These are phyloP conservation scores for Mus spicilegus DNA, from an alignment of 2,113 vertebrate genomes.

Conservation along the genomic window DNA sequence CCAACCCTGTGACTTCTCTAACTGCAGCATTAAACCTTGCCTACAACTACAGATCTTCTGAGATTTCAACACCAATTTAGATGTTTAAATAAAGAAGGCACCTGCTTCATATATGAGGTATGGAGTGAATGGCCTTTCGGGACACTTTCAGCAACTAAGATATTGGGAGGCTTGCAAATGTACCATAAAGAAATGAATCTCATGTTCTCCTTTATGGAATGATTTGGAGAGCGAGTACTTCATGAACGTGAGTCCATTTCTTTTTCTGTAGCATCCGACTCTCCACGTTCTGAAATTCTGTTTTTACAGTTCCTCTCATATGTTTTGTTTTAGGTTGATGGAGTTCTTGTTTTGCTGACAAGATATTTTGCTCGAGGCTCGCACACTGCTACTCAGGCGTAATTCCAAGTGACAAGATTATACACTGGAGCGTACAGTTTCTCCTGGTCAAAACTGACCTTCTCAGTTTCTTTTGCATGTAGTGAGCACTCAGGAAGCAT, in stretches of 20 bases:
- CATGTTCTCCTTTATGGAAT: not conserved
- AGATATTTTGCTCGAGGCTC: constrained; percentile 61
- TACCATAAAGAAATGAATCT: not conserved
- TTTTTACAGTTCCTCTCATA: constrained; percentile 63
- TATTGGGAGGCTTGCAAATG: constrained; percentile 1
- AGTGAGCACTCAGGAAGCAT: constrained; percentile 17
- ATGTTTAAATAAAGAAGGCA: not conserved
- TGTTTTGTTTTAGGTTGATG: constrained; percentile 64
- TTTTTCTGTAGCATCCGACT: constrained; percentile 36
- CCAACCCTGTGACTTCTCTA: not conserved
- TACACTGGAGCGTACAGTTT: not conserved
- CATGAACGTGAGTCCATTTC: constrained; percentile 53
- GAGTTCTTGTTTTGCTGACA: constrained; percentile 63
- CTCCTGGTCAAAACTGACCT: constrained; percentile 42
- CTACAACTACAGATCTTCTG: not conserved
- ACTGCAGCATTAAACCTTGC: not conserved
- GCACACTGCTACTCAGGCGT: constrained; percentile 48
- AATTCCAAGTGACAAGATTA: constrained; percentile 66
- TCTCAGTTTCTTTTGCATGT: constrained; percentile 18
- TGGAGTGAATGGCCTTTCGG: not conserved
- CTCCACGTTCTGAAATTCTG: constrained; percentile 45
- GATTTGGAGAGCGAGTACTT: constrained; percentile 54
- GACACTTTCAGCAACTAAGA: not conserved
- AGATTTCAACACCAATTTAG: not conserved
- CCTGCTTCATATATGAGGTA: fast-evolving